These are phyloP conservation scores for Cassiopea andromeda DNA, from an alignment of 30 jellyfish, hydroid and myxozoan species.

Conservation along the genomic window DNA sequence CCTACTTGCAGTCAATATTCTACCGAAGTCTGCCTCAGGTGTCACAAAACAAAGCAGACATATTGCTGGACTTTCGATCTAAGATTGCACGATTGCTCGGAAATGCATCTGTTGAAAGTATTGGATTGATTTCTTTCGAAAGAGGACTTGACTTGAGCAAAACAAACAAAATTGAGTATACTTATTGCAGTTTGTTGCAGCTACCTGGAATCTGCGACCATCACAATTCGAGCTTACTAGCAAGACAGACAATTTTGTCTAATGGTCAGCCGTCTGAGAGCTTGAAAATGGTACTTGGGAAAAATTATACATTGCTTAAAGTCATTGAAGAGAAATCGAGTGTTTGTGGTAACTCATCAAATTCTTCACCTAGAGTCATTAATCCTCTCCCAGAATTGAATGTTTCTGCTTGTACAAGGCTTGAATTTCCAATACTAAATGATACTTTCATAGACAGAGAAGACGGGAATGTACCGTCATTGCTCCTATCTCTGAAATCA, in stretches of 20 bases:
- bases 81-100: constrained; percentile 17
- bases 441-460: constrained; percentile 67
- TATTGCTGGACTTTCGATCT: constrained; percentile 7
- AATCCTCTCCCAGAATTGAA: constrained; percentile 13
- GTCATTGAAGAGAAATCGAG: constrained; percentile 19
- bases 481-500: constrained; percentile 27
- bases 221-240: not conserved
- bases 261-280: constrained; percentile 38
- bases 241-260: not conserved
- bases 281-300: constrained; percentile 7
- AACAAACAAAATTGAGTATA: constrained; percentile 13
- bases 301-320: constrained; percentile 4
- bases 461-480: constrained; percentile 68
- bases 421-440: constrained; percentile 60
- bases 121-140: constrained; percentile 31
- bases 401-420: constrained; percentile 34
- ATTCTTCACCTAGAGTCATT: constrained; percentile 20
- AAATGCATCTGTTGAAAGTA: not conserved
- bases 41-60: constrained; percentile 1
- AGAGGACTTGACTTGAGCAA: constrained; percentile 27
- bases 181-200: constrained; percentile 50
- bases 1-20: constrained; percentile 2
- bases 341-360: constrained; percentile 32
- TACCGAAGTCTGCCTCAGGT: constrained; percentile 6
- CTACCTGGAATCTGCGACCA: constrained; percentile 16